Percentiles rank a stretch among this genome's conserved stretches.
phyloP scores from a whole-genome alignment of 2,888 invertebrate genomes.

The Callinectes sapidus region DNA sequence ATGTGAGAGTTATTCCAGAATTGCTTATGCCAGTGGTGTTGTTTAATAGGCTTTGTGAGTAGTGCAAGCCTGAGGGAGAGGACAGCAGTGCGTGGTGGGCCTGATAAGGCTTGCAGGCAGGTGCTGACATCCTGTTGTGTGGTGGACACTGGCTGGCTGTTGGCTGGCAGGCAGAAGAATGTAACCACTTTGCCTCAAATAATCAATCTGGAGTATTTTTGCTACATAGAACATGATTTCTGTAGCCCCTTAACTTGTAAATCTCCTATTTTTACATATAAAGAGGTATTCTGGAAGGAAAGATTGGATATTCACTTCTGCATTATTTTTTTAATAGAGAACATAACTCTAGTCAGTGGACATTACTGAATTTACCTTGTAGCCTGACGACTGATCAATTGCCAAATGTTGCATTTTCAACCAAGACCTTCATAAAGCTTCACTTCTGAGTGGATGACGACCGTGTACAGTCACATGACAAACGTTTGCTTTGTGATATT shows the following conservation, averaged over 20 bases:
- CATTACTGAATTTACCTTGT: constrained; percentile 5
- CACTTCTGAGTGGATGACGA: not conserved
- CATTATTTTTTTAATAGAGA: constrained; percentile 32
- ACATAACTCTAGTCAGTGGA: constrained; percentile 29
- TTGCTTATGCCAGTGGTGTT: not conserved
- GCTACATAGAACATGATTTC: constrained; percentile 1
- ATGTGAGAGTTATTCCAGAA: not conserved
- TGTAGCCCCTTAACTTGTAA: constrained; percentile 18
- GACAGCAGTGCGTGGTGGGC: not conserved
- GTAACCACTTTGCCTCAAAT: not conserved
- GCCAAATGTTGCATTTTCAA: constrained; percentile 31
- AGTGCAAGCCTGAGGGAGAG: not conserved
- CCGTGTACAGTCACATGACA: constrained; percentile 42
- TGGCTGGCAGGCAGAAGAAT: not conserved
- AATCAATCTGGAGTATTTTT: constrained; percentile 28
- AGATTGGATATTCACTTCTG: constrained; percentile 34
- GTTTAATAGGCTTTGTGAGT: not conserved
- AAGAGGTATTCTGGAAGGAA: not conserved
- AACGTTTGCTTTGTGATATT: constrained; percentile 66
- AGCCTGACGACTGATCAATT: constrained; percentile 2
- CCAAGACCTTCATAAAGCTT: not conserved
- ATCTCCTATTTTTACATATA: constrained; percentile 33
- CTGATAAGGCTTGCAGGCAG: not conserved
- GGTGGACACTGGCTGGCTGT: not conserved
- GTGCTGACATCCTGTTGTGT: not conserved